Base-by-base conservation (phyloP, 2,888 invertebrate species). In the Hemistola chrysoprasaria region DNA sequence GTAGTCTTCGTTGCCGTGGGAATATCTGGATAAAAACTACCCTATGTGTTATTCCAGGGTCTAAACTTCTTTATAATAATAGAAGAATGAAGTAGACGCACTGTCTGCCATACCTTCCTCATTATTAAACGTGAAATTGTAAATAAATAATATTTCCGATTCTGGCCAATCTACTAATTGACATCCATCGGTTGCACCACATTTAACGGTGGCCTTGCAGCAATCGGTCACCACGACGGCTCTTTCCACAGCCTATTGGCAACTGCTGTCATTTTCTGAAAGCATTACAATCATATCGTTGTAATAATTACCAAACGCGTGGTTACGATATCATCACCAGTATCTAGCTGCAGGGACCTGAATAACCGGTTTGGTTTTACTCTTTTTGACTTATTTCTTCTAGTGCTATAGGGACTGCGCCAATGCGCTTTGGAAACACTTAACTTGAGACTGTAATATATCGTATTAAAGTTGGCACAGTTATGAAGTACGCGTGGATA, bases 221-320 rank as follows among this genome's bases (percentile, higher is more conserved):
- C 26, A 40, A 42, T 40, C 28, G 36, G 10, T 10, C 33, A 8
- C 20, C 35, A 20, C 34, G 30, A 30, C 29, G 22, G 33, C 34
- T 43, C 40, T 47, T 43, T 33, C 45, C 40, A 28, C 28, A 38
- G 40, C 16, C 38, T 42, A 45, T 46, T 45, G 47, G 11, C 32
- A 40, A 42, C 20, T 31, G 40, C 38, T 43, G 43, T 33, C 34
- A 39, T 30, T 31, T 29, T 23, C 40, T 27, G 32, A 8, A 24
- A 26, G 35, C 47, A 50, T 52, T 44, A 45, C 37, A 37, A 47
- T 49, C 37, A 44, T 47, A 40, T 50, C 37, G 37, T 8, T 36
- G 38, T 41, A 41, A 48, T 46, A 32, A 47, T 45, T 44, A 47
- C 39, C 36, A 30, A 47, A 45, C 47, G 40, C 34, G 28, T 43